Conservation (phyloP, 2,888 invertebrate genomes). For the Chymomyza procnemis region DNA sequence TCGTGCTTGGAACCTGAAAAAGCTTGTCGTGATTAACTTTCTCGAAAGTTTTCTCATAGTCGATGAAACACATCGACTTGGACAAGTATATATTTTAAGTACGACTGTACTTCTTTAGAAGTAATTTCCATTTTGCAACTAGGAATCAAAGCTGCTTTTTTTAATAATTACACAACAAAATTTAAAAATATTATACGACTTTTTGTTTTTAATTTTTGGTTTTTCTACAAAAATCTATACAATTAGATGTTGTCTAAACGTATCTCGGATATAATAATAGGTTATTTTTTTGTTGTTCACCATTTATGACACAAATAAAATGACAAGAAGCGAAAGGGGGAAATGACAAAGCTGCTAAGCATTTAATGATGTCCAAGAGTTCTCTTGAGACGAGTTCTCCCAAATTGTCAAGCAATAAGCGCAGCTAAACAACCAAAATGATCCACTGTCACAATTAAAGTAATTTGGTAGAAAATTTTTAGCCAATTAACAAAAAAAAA, state of each 20-base stretch:
- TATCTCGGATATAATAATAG: background rate
- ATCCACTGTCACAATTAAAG: conserved; percentile 74
- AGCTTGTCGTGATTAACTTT: no score
- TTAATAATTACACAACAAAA: no score
- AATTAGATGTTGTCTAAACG: background rate
- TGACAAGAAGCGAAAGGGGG: background rate
- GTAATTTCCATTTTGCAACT: no score
- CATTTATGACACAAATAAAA: conserved; percentile 1
- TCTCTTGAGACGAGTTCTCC: background rate
- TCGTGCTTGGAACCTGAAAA: no score
- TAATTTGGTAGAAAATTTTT: conserved; percentile 76
- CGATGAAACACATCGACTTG: no score
- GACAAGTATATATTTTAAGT: no score
- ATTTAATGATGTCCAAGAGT: background rate
- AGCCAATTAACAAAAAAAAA: conserved; percentile 74
- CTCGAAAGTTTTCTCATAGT: no score
- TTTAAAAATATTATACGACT: background rate
- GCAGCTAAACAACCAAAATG: conserved; percentile 49
- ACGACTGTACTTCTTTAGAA: no score
- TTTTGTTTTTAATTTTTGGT: background rate
- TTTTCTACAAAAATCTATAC: background rate
- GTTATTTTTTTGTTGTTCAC: background rate
- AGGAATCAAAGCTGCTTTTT: no score
- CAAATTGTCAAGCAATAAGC: conserved; percentile 40
- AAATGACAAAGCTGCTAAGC: background rate